phyloP scores from a whole-genome alignment of 2,113 vertebrate species.

The Menura novaehollandiae region DNA sequence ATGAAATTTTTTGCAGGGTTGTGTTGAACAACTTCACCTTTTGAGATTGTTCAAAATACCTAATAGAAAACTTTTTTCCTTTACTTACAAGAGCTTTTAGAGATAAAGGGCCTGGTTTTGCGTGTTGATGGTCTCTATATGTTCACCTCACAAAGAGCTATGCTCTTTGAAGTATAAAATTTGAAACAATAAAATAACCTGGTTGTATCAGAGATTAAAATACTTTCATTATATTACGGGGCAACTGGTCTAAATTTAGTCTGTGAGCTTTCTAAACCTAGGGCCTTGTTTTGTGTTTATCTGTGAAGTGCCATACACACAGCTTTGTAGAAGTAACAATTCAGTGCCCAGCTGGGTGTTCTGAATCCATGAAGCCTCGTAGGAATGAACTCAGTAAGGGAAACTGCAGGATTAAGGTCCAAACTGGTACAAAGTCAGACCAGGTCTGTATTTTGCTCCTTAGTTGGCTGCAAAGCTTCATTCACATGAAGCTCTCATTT shows the following conservation, averaged over 20 bases:
- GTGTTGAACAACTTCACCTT: not conserved
- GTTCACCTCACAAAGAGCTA: not conserved
- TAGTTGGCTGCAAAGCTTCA: not conserved
- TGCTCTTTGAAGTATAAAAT: not conserved
- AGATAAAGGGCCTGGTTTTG: not conserved
- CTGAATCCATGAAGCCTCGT: rapidly evolving
- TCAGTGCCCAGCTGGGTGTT: rapidly evolving
- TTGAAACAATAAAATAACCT: not conserved
- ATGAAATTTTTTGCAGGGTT: not conserved
- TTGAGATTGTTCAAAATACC: not conserved
- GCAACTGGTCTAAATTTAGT: not conserved
- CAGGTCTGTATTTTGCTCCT: not conserved
- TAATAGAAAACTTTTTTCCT: not conserved
- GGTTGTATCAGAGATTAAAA: not conserved
- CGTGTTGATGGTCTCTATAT: not conserved
- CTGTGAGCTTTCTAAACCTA: not conserved
- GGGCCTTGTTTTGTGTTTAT: not conserved
- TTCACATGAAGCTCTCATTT: not conserved
- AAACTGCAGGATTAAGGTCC: not conserved
- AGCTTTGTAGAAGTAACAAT: not conserved
- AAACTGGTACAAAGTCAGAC: not conserved
- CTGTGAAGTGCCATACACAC: not conserved
- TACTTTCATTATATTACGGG: not conserved
- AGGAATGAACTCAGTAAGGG: not conserved
- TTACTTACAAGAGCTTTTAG: not conserved